Conservation (phyloP, 1,140 invertebrate genomes). For the Ephestia elutella region DNA sequence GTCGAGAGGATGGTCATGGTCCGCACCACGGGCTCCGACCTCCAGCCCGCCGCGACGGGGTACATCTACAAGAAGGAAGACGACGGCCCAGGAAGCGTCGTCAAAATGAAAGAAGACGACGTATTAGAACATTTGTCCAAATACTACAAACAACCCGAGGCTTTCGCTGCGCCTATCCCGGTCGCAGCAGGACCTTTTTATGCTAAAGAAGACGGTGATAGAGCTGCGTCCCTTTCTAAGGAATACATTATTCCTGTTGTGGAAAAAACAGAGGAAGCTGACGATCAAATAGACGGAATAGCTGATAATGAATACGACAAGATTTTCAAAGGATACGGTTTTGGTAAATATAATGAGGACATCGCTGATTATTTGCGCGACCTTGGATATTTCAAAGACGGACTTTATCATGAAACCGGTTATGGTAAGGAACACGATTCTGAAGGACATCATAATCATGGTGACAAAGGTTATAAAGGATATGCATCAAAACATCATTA, state of each 20-base stretch:
- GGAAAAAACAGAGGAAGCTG: constrained; percentile 41
- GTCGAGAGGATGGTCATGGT: constrained; percentile 71
- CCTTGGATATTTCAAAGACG: constrained; percentile 41
- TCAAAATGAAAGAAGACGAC: constrained; percentile 67
- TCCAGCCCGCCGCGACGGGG: constrained; percentile 71
- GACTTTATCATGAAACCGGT: constrained; percentile 37
- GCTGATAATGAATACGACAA: constrained; percentile 58
- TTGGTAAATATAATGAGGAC: constrained; percentile 36
- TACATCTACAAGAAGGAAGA: constrained; percentile 73
- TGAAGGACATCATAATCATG: constrained; percentile 44
- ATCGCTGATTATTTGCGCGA: constrained; percentile 51
- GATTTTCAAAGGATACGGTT: constrained; percentile 49
- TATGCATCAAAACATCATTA: constrained; percentile 49
- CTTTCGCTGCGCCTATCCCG: constrained; percentile 38
- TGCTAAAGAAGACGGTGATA: constrained; percentile 39
- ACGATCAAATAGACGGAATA: constrained; percentile 45
- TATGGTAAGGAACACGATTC: constrained; percentile 47
- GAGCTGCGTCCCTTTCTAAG: constrained; percentile 36
- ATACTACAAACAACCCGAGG: constrained; percentile 46
- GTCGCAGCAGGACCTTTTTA: constrained; percentile 33
- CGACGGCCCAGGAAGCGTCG: constrained; percentile 61
- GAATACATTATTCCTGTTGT: constrained; percentile 55
- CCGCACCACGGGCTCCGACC: constrained; percentile 63
- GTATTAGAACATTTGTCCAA: constrained; percentile 64
- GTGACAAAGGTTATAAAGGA: constrained; percentile 62